These are phyloP conservation scores for Spheniscus humboldti DNA, from an alignment of 2,797 vertebrate species.

Conservation along the genomic window DNA sequence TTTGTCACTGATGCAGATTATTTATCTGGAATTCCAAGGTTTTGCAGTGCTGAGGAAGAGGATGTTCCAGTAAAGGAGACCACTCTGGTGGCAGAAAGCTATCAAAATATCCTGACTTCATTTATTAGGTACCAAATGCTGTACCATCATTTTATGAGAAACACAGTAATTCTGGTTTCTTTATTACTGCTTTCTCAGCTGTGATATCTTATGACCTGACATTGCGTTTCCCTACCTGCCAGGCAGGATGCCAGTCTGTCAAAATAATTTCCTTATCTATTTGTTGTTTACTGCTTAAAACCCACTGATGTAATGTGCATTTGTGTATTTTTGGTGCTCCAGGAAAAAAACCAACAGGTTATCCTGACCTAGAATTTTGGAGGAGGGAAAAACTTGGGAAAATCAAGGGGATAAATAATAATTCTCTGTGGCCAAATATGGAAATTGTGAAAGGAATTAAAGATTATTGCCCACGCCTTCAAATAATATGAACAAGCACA, in stretches of 20 bases:
- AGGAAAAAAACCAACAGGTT: neutral
- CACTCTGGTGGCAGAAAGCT: neutral
- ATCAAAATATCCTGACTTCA: neutral
- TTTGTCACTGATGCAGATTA: neutral
- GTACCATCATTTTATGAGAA: neutral
- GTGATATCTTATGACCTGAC: neutral
- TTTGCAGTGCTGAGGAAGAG: neutral
- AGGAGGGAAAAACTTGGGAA: neutral
- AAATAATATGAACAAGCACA: neutral
- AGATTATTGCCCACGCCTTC: neutral
- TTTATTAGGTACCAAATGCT: neutral
- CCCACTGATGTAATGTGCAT: neutral
- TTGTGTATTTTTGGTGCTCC: neutral
- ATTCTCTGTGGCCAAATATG: neutral
- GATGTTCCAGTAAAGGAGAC: neutral
- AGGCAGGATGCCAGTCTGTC: neutral
- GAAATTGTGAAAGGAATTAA: neutral
- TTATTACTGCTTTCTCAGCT: neutral
- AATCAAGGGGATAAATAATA: neutral
- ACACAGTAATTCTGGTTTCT: neutral
- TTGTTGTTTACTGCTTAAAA: neutral
- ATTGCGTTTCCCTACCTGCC: neutral
- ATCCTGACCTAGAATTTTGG: neutral
- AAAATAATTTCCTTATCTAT: neutral
- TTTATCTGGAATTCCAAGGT: neutral